Percentiles rank a stretch among this genome's conserved stretches.
Conservation (phyloP, 2,113 vertebrate species). For the Ia io region DNA sequence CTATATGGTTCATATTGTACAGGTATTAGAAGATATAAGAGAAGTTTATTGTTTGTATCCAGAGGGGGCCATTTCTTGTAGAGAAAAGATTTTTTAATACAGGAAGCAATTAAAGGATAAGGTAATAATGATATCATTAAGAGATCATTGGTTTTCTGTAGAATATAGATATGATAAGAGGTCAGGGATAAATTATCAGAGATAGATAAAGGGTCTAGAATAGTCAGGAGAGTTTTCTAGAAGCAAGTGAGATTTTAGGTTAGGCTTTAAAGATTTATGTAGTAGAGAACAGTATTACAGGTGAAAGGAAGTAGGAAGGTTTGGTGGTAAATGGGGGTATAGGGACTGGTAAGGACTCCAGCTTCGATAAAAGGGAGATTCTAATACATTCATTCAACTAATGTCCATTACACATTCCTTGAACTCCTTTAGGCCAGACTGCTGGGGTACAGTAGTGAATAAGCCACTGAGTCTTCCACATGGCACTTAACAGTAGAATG, state of each 20-base stretch:
- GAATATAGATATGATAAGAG: background rate
- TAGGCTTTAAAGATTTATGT: background rate
- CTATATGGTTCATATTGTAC: background rate
- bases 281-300: background rate
- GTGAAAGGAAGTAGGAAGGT: background rate
- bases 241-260: background rate
- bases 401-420: background rate
- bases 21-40: background rate
- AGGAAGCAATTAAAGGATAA: conserved; percentile 33
- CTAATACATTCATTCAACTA: background rate
- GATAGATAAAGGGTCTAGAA: background rate
- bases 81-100: conserved; percentile 21
- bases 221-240: background rate
- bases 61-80: background rate
- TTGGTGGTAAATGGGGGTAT: background rate
- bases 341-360: background rate
- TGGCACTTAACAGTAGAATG: background rate
- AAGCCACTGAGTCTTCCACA: background rate
- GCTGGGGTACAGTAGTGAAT: background rate
- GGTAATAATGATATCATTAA: conserved; percentile 12
- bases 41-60: background rate
- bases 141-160: background rate
- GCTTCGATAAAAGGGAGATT: background rate
- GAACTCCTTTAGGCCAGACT: background rate
- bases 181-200: background rate